These are phyloP conservation scores for Australoheros facetus DNA, from an alignment of 2,797 vertebrate genomes.

Conservation along the genomic window DNA sequence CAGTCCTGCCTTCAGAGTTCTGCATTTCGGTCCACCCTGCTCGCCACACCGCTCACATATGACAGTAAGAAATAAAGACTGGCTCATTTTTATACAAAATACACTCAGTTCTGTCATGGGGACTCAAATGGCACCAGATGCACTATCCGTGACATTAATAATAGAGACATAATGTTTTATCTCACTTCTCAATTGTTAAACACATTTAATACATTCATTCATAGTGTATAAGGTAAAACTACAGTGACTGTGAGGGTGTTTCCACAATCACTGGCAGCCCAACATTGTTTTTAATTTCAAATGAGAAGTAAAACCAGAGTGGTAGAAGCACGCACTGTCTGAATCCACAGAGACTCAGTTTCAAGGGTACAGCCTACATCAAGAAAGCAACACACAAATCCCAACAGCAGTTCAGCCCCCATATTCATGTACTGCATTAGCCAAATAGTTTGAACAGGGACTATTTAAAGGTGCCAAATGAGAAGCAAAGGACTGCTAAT, in stretches of 20 bases:
- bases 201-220: neutral
- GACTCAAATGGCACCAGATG: too few species aligned
- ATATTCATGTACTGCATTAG: conserved; percentile 31
- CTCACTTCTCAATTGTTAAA: neutral
- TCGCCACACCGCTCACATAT: too few species aligned
- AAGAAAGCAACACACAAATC: conserved; percentile 26
- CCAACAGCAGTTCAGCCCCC: conserved; percentile 25
- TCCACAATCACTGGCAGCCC: neutral
- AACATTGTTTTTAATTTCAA: neutral
- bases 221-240: neutral
- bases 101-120: too few species aligned
- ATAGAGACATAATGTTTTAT: neutral
- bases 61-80: too few species aligned
- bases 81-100: too few species aligned
- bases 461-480: conserved; percentile 47
- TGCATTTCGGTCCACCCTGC: too few species aligned
- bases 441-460: conserved; percentile 34
- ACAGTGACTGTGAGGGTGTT: neutral
- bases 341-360: neutral
- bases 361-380: conserved; percentile 12
- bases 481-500: conserved; percentile 38
- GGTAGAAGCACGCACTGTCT: neutral
- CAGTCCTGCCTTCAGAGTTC: too few species aligned
- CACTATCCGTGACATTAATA: neutral
- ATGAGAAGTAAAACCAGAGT: neutral